phyloP scores from a whole-genome alignment of 2,113 vertebrate genomes.

The Semnornis frantzii region DNA sequence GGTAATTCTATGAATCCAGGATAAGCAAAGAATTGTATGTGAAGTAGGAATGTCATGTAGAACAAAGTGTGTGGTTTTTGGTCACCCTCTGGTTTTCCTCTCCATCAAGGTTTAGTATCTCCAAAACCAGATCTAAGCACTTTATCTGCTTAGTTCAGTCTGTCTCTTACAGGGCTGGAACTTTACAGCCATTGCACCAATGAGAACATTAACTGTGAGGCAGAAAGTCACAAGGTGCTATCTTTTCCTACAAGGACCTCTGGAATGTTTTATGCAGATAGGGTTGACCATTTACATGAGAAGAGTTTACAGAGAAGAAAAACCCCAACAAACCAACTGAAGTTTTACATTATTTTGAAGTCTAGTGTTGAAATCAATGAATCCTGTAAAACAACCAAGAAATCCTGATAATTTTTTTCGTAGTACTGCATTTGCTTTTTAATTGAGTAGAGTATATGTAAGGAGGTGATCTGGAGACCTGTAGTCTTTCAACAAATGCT shows the following conservation, averaged over 20 bases:
- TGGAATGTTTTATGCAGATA: neutral
- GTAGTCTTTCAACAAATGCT: neutral
- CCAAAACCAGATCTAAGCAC: neutral
- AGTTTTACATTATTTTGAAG: neutral
- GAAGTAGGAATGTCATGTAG: neutral
- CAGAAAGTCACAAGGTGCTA: too few species aligned
- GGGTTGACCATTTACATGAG: neutral
- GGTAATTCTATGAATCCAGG: neutral
- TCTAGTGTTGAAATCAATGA: neutral
- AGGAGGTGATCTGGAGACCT: neutral
- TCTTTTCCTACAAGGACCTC: neutral
- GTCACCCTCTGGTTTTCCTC: neutral
- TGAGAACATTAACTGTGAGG: too few species aligned
- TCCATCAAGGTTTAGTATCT: neutral
- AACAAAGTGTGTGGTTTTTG: neutral
- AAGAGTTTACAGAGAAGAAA: neutral
- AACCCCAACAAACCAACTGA: neutral
- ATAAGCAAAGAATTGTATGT: neutral
- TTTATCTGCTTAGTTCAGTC: neutral
- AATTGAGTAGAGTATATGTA: neutral
- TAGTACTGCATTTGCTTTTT: neutral
- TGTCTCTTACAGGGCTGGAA: too few species aligned
- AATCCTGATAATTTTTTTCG: neutral
- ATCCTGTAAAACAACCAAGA: neutral
- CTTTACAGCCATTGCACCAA: too few species aligned